Evolutionary conservation across 2,888 invertebrate species (phyloP), one percentile per base, ranked within the genome.

Genomic region (Mythimna vitellina): DNA sequence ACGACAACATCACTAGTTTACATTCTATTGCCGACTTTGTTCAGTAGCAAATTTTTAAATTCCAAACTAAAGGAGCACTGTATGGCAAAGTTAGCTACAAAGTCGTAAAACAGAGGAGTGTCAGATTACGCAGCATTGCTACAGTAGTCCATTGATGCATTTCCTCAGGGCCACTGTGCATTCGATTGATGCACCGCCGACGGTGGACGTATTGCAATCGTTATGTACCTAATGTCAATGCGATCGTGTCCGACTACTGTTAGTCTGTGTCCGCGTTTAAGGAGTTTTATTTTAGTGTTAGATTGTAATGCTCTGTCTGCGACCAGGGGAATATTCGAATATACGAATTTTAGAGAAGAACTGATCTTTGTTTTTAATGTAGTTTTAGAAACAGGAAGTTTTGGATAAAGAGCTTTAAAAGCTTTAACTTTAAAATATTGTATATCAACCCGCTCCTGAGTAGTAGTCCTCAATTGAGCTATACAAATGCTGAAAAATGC

Each of bases 221-320:
- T 95, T 96, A 95, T 93, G 92, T 90, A 91, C 90, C 93, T 93
- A 95, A 95, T 94, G 95, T 94, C 94, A 93, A 91, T 93, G 91
- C 91, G 90, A 93, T 93, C 89, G 89, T 89, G 88, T 89, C 89
- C 88, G 89, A 84, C 91, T 89, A 87, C 92, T 90, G 93, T 93
- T 91, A 89, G 90, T 93, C 92, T 90, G 86, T 92, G 91, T 92
- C 92, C 84, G 85, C 82, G 80, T 88, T 88, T 88, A 86, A 92
- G 90, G 88, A 91, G 90, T 92, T 93, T 94, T 94, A 92, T 93
- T 91, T 88, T 82, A 84, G 82, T 67, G 79, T 85, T 85, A 83
- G 83, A 85, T 78, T 54, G 64, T 75, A 78, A 77, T 70, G 64
- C 56, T 73, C 49, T 57, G 56, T 70, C 67, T 67, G 68, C 49